phyloP scores from a whole-genome alignment of 1,140 invertebrate species.

The Palaemon carinicauda region DNA sequence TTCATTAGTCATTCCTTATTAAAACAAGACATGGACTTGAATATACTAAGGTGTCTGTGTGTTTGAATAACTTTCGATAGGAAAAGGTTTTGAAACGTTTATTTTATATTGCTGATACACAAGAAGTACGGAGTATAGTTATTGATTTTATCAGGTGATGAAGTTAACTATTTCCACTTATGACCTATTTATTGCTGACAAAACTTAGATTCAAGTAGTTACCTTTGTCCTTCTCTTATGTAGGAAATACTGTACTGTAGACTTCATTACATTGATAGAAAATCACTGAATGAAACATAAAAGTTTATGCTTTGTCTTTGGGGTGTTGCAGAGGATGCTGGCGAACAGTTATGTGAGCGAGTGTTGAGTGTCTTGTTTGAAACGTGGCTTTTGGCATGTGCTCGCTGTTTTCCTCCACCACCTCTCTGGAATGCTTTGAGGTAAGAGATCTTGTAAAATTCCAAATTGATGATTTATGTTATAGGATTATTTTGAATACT shows the following conservation, averaged over 20 bases:
- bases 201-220: neutral
- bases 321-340: constrained; percentile 78
- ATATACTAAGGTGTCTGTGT: neutral
- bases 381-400: constrained; percentile 93
- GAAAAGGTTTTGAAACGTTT: too few species aligned
- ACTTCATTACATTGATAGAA: too few species aligned
- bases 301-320: neutral
- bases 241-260: too few species aligned
- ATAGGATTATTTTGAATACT: too few species aligned
- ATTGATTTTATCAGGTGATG: too few species aligned
- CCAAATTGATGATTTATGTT: too few species aligned
- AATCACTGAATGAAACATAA: neutral
- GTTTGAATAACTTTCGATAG: too few species aligned
- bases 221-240: neutral
- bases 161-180: too few species aligned
- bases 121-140: too few species aligned
- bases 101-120: too few species aligned
- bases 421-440: constrained; percentile 93
- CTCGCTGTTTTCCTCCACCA: constrained; percentile 88
- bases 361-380: constrained; percentile 93
- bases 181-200: too few species aligned
- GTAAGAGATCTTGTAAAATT: neutral
- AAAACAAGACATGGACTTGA: too few species aligned
- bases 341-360: constrained; percentile 92
- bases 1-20: neutral